Evolutionary conservation across 2,113 vertebrate species (phyloP).

Genomic region (Chroicocephalus ridibundus): DNA sequence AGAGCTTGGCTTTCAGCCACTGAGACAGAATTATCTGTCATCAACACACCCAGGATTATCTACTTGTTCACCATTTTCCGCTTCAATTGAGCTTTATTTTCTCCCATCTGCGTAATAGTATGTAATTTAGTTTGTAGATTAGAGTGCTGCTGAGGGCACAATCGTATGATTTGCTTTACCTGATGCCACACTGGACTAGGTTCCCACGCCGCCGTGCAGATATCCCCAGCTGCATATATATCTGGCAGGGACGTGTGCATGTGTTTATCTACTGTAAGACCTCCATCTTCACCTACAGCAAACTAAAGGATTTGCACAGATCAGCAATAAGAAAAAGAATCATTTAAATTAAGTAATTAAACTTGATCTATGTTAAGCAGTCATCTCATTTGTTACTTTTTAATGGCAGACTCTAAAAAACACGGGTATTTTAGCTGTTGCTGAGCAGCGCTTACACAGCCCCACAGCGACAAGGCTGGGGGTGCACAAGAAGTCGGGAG

Average conservation of each 20-base stretch:
- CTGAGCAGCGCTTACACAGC: not conserved
- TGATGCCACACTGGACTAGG: constrained; percentile 90
- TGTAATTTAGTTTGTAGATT: not conserved
- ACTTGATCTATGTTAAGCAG: not conserved
- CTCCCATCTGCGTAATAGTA: not conserved
- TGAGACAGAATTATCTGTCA: not conserved
- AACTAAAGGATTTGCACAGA: constrained; percentile 75
- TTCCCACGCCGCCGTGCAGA: constrained; percentile 88
- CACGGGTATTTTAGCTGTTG: not conserved
- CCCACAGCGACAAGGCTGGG: not conserved
- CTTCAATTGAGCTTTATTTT: not conserved
- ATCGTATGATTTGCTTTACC: constrained; percentile 52
- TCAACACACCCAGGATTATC: not conserved
- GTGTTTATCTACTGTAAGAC: constrained; percentile 84
- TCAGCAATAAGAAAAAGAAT: not conserved
- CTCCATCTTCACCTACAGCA: constrained; percentile 82
- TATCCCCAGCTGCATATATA: constrained; percentile 91
- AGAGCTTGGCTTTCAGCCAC: not conserved
- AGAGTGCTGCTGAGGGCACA: not conserved
- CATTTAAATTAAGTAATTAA: not conserved
- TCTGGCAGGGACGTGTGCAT: constrained; percentile 87
- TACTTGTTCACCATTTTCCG: not conserved
- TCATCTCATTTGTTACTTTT: not conserved
- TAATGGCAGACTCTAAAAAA: not conserved
- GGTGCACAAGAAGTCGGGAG: not conserved